Percentiles rank a stretch among this genome's conserved stretches.
Evolutionary conservation across 2,113 vertebrate species (phyloP).

Genomic region (Poecile atricapillus): DNA sequence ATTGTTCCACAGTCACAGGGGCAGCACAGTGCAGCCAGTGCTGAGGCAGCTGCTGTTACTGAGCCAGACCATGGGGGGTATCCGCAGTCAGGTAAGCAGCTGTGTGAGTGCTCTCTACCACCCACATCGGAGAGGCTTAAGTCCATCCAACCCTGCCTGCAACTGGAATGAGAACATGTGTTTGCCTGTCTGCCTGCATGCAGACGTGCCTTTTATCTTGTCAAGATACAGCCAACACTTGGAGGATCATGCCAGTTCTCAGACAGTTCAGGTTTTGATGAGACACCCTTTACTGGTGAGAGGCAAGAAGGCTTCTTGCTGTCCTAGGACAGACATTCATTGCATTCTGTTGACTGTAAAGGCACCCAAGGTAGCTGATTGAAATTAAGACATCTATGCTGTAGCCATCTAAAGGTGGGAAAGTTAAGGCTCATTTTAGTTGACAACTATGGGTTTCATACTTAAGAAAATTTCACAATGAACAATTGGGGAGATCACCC

Average conservation of each 20-base stretch:
- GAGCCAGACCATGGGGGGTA: not conserved
- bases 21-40: not conserved
- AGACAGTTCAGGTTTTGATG: not conserved
- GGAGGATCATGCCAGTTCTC: not conserved
- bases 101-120: not conserved
- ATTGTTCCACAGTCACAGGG: not conserved
- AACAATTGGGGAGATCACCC: accelerated
- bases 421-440: not conserved
- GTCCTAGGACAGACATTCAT: not conserved
- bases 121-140: not conserved
- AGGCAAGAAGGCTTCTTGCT: not conserved
- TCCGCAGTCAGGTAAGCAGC: not conserved
- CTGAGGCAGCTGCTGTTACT: not conserved
- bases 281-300: not conserved
- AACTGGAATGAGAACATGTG: not conserved
- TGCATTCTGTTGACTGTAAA: not conserved
- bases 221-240: not conserved
- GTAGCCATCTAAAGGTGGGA: not conserved
- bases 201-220: not conserved
- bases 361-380: not conserved
- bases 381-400: not conserved
- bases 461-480: not conserved
- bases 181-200: not conserved
- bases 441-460: not conserved
- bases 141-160: not conserved